Evolutionary conservation across 1,140 invertebrate genomes (phyloP).

Genomic region (Pararge aegeria): DNA sequence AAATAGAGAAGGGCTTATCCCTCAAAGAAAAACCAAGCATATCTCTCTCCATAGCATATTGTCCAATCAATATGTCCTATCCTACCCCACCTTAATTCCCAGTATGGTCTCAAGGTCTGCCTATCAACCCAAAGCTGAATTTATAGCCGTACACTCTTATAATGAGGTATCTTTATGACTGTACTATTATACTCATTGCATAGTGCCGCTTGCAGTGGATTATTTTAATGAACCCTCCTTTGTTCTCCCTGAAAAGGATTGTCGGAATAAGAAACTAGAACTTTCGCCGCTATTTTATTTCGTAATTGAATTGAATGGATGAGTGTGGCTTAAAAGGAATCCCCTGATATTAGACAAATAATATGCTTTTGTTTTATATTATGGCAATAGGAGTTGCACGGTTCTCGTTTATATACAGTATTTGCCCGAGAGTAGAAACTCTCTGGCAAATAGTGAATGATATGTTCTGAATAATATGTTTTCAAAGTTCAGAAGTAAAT

Average conservation of each 20-base stretch:
- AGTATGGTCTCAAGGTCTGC: slow-evolving; percentile 5
- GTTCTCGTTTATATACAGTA: not conserved
- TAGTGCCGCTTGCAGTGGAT: slow-evolving; percentile 41
- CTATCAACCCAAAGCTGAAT: slow-evolving; percentile 17
- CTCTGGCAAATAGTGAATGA: too few species aligned
- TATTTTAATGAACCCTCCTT: slow-evolving; percentile 67
- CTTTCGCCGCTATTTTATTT: slow-evolving; percentile 61
- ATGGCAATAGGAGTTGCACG: not conserved
- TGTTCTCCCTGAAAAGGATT: slow-evolving; percentile 56
- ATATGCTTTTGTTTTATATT: slow-evolving; percentile 23
- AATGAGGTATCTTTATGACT: slow-evolving; percentile 25
- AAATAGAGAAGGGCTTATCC: too few species aligned
- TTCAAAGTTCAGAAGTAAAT: too few species aligned
- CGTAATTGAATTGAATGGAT: slow-evolving; percentile 66
- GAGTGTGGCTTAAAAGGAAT: slow-evolving; percentile 35
- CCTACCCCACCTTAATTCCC: not conserved
- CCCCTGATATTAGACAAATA: slow-evolving; percentile 38
- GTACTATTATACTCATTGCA: slow-evolving; percentile 21
- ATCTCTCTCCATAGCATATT: not conserved
- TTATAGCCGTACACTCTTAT: slow-evolving; percentile 11
- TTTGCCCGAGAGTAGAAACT: too few species aligned
- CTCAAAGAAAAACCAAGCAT: too few species aligned
- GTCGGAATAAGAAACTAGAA: slow-evolving; percentile 69
- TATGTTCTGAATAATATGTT: too few species aligned
- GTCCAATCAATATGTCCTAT: too few species aligned